phyloP scores from a whole-genome alignment of 2,888 invertebrate genomes.

The Pachycephus smyrnensis region DNA sequence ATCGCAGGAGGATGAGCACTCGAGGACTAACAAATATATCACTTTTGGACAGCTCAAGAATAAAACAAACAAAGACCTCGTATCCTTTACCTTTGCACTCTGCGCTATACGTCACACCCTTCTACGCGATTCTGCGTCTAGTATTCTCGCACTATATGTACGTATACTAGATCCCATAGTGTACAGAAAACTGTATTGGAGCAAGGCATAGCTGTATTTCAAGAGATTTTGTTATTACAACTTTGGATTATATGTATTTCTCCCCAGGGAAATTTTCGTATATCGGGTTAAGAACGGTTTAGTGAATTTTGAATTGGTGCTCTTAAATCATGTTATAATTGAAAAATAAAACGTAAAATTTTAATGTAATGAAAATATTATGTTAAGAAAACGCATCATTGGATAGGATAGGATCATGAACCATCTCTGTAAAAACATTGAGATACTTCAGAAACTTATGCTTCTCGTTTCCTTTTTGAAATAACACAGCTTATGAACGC shows the following conservation, averaged over 20 bases:
- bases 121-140: background rate
- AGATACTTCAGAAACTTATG: background rate
- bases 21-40: constrained; percentile 39
- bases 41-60: constrained; percentile 38
- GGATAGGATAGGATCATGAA: background rate
- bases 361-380: background rate
- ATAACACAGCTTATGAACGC: background rate
- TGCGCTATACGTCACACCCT: background rate
- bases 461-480: background rate
- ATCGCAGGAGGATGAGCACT: constrained; percentile 11
- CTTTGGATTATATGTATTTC: background rate
- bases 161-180: background rate
- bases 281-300: background rate
- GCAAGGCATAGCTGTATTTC: constrained; percentile 32
- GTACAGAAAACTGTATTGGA: background rate
- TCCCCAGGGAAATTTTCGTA: background rate
- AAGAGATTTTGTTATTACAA: constrained; percentile 27
- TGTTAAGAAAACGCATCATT: background rate
- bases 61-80: constrained; percentile 35
- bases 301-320: background rate
- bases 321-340: background rate
- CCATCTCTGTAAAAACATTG: background rate
- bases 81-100: background rate
- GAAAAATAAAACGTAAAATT: background rate
- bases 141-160: background rate